Percentiles rank a stretch among this genome's conserved stretches.
Conservation (phyloP, 1,140 invertebrate genomes). For the Atta colombica region DNA sequence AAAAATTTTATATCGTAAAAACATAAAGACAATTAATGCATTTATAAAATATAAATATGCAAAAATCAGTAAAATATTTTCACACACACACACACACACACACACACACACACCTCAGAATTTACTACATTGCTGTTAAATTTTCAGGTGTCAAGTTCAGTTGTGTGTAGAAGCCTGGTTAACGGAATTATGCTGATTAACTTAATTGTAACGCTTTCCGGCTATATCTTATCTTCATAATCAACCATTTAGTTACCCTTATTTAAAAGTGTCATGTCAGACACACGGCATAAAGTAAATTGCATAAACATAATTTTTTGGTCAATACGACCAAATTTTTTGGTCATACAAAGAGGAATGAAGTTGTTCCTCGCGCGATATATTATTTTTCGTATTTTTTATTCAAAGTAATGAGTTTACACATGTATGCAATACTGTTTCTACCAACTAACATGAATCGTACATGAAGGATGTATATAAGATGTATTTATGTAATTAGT, state of each 20-base stretch:
- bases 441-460: constrained; percentile 63
- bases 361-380: constrained; percentile 13
- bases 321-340: background rate
- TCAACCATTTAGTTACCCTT: constrained; percentile 63
- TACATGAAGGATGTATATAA: constrained; percentile 81
- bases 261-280: constrained; percentile 48
- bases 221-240: constrained; percentile 82
- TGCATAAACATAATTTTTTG: constrained; percentile 43
- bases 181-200: constrained; percentile 82
- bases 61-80: constrained; percentile 1
- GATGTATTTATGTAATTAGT: constrained; percentile 86
- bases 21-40: background rate
- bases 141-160: constrained; percentile 91
- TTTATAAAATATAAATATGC: background rate
- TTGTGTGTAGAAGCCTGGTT: constrained; percentile 88
- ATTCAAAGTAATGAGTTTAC: constrained; percentile 45
- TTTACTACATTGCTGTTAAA: constrained; percentile 67
- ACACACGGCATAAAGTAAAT: constrained; percentile 17
- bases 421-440: constrained; percentile 59
- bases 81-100: too few species aligned
- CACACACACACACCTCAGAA: background rate
- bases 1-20: background rate
- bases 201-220: constrained; percentile 81
- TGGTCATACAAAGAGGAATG: constrained; percentile 6
- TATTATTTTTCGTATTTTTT: constrained; percentile 56